Percentiles rank a stretch among this genome's conserved stretches.
phyloP scores from a whole-genome alignment of 64 coral and sea anemone species.

The Actinia equina region DNA sequence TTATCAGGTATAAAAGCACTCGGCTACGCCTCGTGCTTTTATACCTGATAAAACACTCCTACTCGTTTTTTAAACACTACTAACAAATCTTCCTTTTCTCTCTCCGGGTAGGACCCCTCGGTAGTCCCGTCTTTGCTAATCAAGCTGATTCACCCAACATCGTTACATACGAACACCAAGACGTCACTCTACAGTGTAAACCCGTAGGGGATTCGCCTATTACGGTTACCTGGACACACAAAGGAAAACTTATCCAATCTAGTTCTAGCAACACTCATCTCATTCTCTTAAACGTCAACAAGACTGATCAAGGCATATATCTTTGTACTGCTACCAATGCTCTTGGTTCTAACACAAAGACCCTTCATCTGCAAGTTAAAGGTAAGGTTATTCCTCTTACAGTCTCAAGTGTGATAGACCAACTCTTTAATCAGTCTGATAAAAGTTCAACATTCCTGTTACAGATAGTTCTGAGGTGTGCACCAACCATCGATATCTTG shows the following conservation, averaged over 20 bases:
- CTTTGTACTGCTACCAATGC: slow-evolving; percentile 14
- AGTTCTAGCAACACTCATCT: slow-evolving; percentile 1
- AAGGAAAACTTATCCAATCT: not conserved
- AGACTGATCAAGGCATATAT: slow-evolving; percentile 13
- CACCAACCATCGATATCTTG: not conserved
- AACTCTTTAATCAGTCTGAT: not conserved
- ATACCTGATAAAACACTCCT: no score
- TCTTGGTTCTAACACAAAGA: not conserved
- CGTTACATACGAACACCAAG: not conserved
- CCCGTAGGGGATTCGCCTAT: not conserved
- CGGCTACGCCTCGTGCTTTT: no score
- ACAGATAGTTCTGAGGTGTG: not conserved
- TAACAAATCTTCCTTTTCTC: not conserved
- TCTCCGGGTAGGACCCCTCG: not conserved
- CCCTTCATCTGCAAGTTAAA: not conserved
- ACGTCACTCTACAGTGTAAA: not conserved
- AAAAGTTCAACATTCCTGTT: not conserved
- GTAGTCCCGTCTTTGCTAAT: not conserved
- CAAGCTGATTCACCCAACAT: not conserved
- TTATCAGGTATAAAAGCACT: no score
- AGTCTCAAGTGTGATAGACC: not conserved
- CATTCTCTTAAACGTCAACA: not conserved
- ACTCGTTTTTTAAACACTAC: no score
- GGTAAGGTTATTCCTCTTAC: not conserved
- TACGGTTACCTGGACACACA: not conserved